phyloP scores from a whole-genome alignment of 1,140 invertebrate species.

The Zaprionus capensis region DNA sequence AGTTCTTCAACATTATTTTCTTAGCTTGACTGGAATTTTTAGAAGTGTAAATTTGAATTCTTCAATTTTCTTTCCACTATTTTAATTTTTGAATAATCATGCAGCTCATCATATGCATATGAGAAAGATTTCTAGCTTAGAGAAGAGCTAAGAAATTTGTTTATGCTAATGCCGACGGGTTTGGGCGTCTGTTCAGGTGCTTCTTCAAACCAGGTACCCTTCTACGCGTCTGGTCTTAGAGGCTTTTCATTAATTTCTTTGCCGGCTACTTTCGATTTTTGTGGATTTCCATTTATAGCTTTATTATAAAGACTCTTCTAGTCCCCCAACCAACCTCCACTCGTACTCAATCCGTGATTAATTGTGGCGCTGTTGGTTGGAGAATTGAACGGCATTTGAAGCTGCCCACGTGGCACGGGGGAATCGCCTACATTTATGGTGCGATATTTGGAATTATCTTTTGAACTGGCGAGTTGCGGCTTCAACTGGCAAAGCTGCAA shows the following conservation, averaged over 20 bases:
- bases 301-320: constrained; percentile 24
- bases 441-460: constrained; percentile 34
- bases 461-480: not conserved
- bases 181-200: constrained; percentile 23
- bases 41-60: constrained; percentile 33
- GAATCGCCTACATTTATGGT: constrained; percentile 25
- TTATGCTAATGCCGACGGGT: constrained; percentile 63
- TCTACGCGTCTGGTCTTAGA: constrained; percentile 33
- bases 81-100: constrained; percentile 52
- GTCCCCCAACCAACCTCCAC: not conserved
- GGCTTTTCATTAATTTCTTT: constrained; percentile 64
- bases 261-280: constrained; percentile 72
- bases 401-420: constrained; percentile 22
- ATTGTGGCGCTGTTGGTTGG: constrained; percentile 31
- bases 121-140: constrained; percentile 17
- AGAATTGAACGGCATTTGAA: constrained; percentile 16
- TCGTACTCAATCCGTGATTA: constrained; percentile 27
- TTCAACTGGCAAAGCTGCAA: constrained; percentile 14
- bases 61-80: constrained; percentile 25
- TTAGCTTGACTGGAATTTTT: constrained; percentile 14
- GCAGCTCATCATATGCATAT: constrained; percentile 18
- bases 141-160: constrained; percentile 46
- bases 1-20: constrained; percentile 1
- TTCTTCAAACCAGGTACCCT: not conserved
- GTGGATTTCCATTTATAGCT: constrained; percentile 44